Evolutionary conservation across 1,140 invertebrate genomes (phyloP).

Genomic region (Conopomorpha cramerella): DNA sequence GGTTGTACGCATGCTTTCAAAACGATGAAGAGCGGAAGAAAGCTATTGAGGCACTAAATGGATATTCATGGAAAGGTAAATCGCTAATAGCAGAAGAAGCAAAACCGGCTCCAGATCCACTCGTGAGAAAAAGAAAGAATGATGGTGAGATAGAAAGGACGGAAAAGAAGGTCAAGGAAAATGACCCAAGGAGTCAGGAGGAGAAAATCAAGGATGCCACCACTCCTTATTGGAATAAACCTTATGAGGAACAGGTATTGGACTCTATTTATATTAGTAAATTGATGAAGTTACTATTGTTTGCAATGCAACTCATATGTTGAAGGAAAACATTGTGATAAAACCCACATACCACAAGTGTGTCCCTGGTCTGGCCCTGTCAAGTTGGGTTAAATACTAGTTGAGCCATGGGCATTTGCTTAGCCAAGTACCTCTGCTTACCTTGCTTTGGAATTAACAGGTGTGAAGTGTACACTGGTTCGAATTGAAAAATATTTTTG

Average conservation of each 20-base stretch:
- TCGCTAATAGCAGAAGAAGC: constrained; percentile 62
- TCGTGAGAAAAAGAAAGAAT: constrained; percentile 70
- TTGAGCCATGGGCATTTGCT: no score
- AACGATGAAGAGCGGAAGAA: constrained; percentile 73
- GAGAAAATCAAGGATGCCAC: constrained; percentile 73
- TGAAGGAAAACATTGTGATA: no score
- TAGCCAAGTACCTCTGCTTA: no score
- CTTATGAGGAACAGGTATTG: constrained; percentile 76
- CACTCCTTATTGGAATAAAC: constrained; percentile 74
- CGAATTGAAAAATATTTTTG: no score
- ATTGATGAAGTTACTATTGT: no score
- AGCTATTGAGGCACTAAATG: constrained; percentile 74
- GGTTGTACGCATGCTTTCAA: constrained; percentile 79
- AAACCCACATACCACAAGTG: no score
- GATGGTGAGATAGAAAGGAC: constrained; percentile 24
- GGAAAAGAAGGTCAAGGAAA: constrained; percentile 58
- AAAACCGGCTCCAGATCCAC: constrained; percentile 80
- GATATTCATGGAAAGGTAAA: constrained; percentile 77
- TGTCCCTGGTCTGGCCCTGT: no score
- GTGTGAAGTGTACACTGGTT: no score
- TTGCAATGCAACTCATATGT: no score
- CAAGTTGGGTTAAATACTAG: no score
- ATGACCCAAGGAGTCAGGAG: constrained; percentile 54
- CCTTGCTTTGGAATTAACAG: no score
- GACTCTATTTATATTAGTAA: constrained; percentile 1